Base-by-base conservation (phyloP, 2,888 invertebrate species). In the Chaetogeoica ovagalla region DNA sequence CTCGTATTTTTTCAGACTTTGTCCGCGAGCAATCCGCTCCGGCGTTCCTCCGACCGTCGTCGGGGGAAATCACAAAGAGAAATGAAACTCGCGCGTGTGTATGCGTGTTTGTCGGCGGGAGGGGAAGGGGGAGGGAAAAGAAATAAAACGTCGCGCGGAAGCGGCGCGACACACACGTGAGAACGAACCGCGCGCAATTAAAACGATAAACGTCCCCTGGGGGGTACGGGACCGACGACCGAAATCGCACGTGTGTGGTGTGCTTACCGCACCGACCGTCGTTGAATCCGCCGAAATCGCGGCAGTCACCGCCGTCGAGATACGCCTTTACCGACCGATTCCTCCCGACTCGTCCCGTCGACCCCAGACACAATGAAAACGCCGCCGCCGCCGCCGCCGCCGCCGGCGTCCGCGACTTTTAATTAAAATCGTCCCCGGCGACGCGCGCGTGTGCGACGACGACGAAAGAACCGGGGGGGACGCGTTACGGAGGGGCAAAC, bases 341-440 rank as follows among this genome's bases (percentile, higher is more conserved):
- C n/a, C n/a, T n/a, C n/a, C n/a, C n/a, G n/a, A n/a, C n/a, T n/a
- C n/a, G n/a, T n/a, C 17, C 43, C 55, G 15, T 23, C 39, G n/a
- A n/a, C n/a, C 11, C 68, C 7, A 77, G 48, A 77, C 69, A 77
- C 69, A 77, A 69, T 69, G 43, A 37, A 65, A 70, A n/a, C n/a
- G n/a, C n/a, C n/a, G n/a, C n/a, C 57, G 69, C 52, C n/a, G 69
- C 60, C 76, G 52, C 60, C 52, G 48, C 43, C 4, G 30, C 30
- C 30, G 30, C 30, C 69, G 77, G 37, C 52, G 43, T n/a, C n/a
- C n/a, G 57, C 76, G 62, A 77, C 62, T 77, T 77, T 77, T 77
- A 77, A 77, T 77, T 77, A 77, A 77, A 77, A 68, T 52, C 69
- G 30, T 60, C 77, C 60, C 62, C 19, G 66, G 66, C 57, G 59